These are phyloP conservation scores for Carcinoscorpius rotundicauda DNA, from an alignment of 1,140 invertebrate genomes.

Conservation along the genomic window DNA sequence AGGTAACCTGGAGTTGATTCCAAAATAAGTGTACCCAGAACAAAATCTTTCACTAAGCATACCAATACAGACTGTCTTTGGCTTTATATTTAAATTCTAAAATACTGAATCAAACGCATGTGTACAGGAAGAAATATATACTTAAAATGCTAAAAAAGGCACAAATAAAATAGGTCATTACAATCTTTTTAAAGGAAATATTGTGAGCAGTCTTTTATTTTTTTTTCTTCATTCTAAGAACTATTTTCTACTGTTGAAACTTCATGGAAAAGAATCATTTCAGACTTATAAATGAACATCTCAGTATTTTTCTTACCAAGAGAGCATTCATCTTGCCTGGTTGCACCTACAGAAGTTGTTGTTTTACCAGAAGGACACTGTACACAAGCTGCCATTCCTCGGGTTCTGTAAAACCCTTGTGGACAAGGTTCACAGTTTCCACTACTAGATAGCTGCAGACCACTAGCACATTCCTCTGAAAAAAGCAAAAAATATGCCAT, in stretches of 20 bases:
- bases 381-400: constrained; percentile 73
- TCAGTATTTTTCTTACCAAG: constrained; percentile 38
- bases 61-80: too few species aligned
- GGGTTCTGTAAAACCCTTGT: constrained; percentile 74
- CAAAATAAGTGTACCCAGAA: not conserved
- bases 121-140: not conserved
- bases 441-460: constrained; percentile 69
- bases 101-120: too few species aligned
- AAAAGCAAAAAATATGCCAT: not conserved
- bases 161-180: too few species aligned
- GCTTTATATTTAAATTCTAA: too few species aligned
- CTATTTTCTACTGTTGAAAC: constrained; percentile 2
- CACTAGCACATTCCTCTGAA: constrained; percentile 63
- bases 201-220: too few species aligned
- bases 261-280: not conserved
- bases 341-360: constrained; percentile 67
- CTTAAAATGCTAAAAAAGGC: not conserved
- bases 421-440: constrained; percentile 88
- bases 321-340: constrained; percentile 78
- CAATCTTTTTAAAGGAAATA: too few species aligned
- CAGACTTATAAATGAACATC: too few species aligned
- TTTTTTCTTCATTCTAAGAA: not conserved
- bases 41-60: too few species aligned
- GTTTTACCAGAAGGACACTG: constrained; percentile 78
- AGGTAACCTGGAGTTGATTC: not conserved